A percentile compares a stretch with the other conserved stretches of the same genome.
These are phyloP conservation scores for Bimastos eiseni DNA, from an alignment of 2,888 invertebrate species.

Conservation along the genomic window DNA sequence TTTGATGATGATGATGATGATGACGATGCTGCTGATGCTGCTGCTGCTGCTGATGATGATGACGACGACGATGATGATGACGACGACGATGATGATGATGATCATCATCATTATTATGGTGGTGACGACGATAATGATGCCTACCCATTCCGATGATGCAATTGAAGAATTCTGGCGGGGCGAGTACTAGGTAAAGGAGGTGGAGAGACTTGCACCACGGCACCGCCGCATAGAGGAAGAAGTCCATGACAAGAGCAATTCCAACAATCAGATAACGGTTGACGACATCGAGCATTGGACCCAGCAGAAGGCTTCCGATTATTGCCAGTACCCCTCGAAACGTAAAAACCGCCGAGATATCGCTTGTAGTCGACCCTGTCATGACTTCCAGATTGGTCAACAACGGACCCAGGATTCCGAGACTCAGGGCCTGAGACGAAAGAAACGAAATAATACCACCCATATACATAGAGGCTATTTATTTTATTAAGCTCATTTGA, in stretches of 20 bases:
- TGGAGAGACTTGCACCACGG: slow-evolving; percentile 29
- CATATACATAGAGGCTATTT: too few species aligned
- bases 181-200: slow-evolving; percentile 25
- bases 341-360: slow-evolving; percentile 37
- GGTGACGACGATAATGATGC: slow-evolving; percentile 4
- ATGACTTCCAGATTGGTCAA: slow-evolving; percentile 35
- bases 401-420: slow-evolving; percentile 39
- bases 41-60: too few species aligned
- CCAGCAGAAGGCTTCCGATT: slow-evolving; percentile 36
- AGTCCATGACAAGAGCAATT: slow-evolving; percentile 23
- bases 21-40: too few species aligned
- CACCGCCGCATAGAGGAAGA: slow-evolving; percentile 27
- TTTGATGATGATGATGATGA: too few species aligned
- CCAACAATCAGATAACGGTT: slow-evolving; percentile 30
- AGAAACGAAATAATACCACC: not conserved
- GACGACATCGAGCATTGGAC: slow-evolving; percentile 26
- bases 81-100: not conserved
- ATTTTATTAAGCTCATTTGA: too few species aligned
- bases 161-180: slow-evolving; percentile 39
- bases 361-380: slow-evolving; percentile 27
- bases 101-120: not conserved
- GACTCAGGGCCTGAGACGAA: slow-evolving; percentile 34
- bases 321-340: slow-evolving; percentile 38
- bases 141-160: slow-evolving; percentile 38
- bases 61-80: too few species aligned